Percentiles rank a stretch among this genome's conserved stretches.
Conservation (phyloP, 2,113 vertebrate species). For the Tricholaema leucomelas region DNA sequence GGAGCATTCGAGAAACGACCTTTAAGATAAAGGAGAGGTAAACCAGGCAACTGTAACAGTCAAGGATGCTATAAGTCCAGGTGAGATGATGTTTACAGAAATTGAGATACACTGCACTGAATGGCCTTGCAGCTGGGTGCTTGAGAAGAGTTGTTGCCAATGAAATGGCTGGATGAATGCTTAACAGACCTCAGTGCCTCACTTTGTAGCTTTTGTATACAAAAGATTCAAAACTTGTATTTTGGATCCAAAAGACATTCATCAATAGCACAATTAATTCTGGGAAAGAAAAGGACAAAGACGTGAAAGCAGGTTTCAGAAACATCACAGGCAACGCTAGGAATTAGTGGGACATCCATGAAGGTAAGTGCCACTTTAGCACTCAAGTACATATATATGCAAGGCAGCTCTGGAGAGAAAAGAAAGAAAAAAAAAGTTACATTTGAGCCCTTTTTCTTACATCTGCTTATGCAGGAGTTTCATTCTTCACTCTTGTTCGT, state of each 20-base stretch:
- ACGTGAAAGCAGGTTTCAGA: neutral
- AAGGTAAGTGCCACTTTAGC: neutral
- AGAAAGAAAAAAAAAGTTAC: neutral
- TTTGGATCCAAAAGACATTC: neutral
- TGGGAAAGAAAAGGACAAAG: neutral
- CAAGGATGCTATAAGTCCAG: neutral
- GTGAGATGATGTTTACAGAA: accelerated
- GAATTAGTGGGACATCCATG: neutral
- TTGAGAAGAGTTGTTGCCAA: neutral
- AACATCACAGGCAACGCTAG: neutral
- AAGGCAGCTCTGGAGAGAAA: neutral
- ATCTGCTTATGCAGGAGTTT: neutral
- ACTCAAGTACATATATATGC: neutral
- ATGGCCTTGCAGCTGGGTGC: neutral
- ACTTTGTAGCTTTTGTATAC: neutral
- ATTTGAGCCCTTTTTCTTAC: neutral
- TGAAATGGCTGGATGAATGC: neutral
- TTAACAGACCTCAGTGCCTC: neutral
- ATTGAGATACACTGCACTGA: too few relatives aligned
- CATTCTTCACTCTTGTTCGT: neutral
- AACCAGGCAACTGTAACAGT: neutral
- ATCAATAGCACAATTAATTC: neutral
- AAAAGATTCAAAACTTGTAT: neutral
- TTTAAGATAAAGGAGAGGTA: neutral
- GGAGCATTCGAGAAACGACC: too few relatives aligned